These are phyloP conservation scores for Epicampocera succincta DNA, from an alignment of 2,888 invertebrate genomes.

Conservation along the genomic window DNA sequence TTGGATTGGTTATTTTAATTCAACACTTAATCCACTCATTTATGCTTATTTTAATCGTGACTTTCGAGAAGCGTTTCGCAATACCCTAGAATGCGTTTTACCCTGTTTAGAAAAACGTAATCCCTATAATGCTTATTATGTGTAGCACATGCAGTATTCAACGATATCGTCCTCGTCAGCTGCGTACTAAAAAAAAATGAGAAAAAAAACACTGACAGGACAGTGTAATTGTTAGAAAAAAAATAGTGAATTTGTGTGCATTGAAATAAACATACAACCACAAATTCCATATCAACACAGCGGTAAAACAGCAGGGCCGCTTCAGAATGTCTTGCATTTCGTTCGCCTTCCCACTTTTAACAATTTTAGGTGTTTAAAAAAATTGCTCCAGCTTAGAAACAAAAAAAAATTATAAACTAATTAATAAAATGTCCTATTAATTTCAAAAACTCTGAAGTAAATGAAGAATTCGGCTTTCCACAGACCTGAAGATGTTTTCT, in stretches of 20 bases:
- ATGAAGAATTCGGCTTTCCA: no score
- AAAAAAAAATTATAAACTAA: no score
- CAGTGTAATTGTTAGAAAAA: not conserved
- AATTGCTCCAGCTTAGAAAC: no score
- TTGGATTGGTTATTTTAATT: constrained; percentile 99
- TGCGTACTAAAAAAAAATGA: not conserved
- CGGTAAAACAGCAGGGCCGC: no score
- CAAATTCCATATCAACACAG: not conserved
- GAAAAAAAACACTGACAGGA: not conserved
- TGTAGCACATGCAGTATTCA: constrained; percentile 75
- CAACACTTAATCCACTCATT: constrained; percentile 95
- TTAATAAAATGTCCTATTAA: no score
- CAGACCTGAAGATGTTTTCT: no score
- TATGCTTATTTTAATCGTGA: constrained; percentile 98
- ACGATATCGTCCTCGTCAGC: constrained; percentile 32
- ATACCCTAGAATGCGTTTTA: constrained; percentile 92
- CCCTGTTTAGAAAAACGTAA: constrained; percentile 86
- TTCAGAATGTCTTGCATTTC: no score
- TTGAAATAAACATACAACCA: not conserved
- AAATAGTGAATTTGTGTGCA: not conserved
- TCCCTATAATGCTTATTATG: constrained; percentile 82
- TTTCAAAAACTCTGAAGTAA: no score
- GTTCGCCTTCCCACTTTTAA: no score
- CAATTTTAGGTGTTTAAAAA: no score
- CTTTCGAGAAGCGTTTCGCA: constrained; percentile 97